Percentiles rank a stretch among this genome's conserved stretches.
phyloP scores from a whole-genome alignment of 2,888 invertebrate genomes.

The Syritta pipiens region DNA sequence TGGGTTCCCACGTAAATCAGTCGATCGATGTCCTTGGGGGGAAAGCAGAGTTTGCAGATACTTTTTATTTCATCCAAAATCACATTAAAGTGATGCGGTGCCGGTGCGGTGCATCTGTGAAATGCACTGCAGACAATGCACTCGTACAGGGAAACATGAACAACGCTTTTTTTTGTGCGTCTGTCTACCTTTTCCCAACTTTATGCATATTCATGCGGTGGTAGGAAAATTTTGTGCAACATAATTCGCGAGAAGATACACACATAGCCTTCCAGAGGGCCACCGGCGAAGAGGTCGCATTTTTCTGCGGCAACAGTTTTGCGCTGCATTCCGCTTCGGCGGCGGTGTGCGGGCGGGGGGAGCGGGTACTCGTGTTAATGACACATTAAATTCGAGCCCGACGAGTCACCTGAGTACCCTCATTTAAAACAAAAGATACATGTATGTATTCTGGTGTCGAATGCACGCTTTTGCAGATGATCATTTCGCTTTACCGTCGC shows the following conservation, averaged over 20 bases:
- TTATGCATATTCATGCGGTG: slow-evolving; percentile 55
- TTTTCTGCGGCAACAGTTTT: slow-evolving; percentile 32
- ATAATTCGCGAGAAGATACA: slow-evolving; percentile 50
- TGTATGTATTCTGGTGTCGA: slow-evolving; percentile 23
- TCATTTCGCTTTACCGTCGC: slow-evolving; percentile 20
- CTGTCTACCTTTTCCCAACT: slow-evolving; percentile 25
- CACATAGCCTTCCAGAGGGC: too few relatives aligned
- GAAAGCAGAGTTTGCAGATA: too few relatives aligned
- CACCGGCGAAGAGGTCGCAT: too few relatives aligned
- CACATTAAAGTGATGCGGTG: slow-evolving; percentile 64
- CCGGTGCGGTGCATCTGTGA: slow-evolving; percentile 9
- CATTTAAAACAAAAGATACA: slow-evolving; percentile 42
- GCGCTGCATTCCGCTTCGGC: neutral
- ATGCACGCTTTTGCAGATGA: slow-evolving; percentile 28
- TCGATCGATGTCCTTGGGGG: too few relatives aligned
- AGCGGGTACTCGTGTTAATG: slow-evolving; percentile 62
- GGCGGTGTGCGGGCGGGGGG: too few relatives aligned
- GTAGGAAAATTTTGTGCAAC: slow-evolving; percentile 36
- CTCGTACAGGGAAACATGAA: slow-evolving; percentile 26
- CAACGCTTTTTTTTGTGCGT: slow-evolving; percentile 14
- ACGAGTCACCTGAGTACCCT: slow-evolving; percentile 53
- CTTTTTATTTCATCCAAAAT: slow-evolving; percentile 57
- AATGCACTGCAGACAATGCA: slow-evolving; percentile 56
- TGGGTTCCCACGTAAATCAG: slow-evolving; percentile 30
- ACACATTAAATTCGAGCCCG: slow-evolving; percentile 58